Evolutionary conservation across 2,797 vertebrate species (phyloP).

Genomic region (Chloroceryle amazona): DNA sequence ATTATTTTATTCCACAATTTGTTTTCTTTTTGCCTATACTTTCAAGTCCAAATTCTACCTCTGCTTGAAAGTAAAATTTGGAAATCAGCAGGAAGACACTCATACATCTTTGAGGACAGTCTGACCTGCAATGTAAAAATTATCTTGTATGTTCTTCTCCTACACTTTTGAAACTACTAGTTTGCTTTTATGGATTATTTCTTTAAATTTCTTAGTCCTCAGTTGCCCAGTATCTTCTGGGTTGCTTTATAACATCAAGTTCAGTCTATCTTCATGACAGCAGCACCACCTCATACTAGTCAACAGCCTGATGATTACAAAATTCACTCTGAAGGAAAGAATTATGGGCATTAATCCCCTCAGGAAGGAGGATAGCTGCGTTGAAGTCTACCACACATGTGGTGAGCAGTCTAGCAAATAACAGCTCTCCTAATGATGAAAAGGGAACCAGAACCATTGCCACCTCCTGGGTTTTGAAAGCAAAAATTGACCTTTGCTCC

Average conservation of each 20-base stretch:
- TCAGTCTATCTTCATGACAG: not conserved
- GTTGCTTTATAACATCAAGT: not conserved
- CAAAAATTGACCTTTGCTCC: conserved; percentile 68
- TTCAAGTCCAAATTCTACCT: not conserved
- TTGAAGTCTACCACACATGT: conserved; percentile 53
- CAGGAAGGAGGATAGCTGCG: conserved; percentile 50
- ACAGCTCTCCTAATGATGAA: conserved; percentile 57
- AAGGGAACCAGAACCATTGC: conserved; percentile 56
- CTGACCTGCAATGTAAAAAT: not conserved
- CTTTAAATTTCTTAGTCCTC: not conserved
- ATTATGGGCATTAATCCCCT: conserved; percentile 56
- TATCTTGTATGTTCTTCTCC: not conserved
- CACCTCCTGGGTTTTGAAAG: conserved; percentile 70
- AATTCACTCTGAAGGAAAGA: conserved; percentile 60
- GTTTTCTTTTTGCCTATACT: not conserved
- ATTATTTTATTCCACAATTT: not conserved
- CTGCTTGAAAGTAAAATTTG: not conserved
- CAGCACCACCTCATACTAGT: not conserved
- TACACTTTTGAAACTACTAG: not conserved
- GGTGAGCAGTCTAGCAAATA: conserved; percentile 40
- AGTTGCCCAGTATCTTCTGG: not conserved
- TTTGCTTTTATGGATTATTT: conserved; percentile 2
- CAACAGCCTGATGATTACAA: conserved; percentile 38
- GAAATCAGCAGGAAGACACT: not conserved
- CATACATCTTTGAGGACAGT: not conserved